phyloP scores from a whole-genome alignment of 2,888 invertebrate genomes.

The Acrocyrtus sp. region DNA sequence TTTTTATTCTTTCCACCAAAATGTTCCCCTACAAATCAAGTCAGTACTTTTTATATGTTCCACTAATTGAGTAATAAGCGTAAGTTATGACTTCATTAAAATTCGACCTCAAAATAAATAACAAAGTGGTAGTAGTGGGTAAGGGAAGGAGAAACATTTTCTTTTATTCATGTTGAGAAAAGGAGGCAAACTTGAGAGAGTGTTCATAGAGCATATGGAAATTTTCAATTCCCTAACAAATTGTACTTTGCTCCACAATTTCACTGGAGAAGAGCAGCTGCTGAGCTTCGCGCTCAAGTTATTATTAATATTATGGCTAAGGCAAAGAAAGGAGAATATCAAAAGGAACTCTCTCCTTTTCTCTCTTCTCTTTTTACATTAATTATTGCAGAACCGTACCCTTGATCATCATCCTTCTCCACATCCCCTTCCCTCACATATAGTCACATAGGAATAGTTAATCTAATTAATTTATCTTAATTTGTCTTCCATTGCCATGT shows the following conservation, averaged over 20 bases:
- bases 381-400: conserved; percentile 37
- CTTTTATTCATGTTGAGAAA: neutral
- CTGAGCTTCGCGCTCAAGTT: neutral
- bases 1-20: neutral
- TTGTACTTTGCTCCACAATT: conserved; percentile 19
- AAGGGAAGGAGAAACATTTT: conserved; percentile 2
- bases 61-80: conserved; percentile 52
- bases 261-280: conserved; percentile 1
- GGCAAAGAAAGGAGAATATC: conserved; percentile 10
- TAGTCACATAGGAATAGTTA: conserved; percentile 34
- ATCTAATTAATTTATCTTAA: conserved; percentile 56
- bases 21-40: conserved; percentile 30
- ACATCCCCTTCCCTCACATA: neutral
- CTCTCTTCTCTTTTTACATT: conserved; percentile 21
- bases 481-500: conserved; percentile 47
- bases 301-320: conserved; percentile 21
- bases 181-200: neutral
- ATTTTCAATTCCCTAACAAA: conserved; percentile 43
- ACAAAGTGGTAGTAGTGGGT: conserved; percentile 19
- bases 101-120: conserved; percentile 51
- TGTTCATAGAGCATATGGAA: conserved; percentile 37
- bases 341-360: conserved; percentile 2
- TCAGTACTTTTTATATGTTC: conserved; percentile 32
- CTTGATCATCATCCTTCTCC: conserved; percentile 35
- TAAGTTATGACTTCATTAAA: conserved; percentile 54